Evolutionary conservation across 2,888 invertebrate species (phyloP).

Genomic region (Tridacna gigas): DNA sequence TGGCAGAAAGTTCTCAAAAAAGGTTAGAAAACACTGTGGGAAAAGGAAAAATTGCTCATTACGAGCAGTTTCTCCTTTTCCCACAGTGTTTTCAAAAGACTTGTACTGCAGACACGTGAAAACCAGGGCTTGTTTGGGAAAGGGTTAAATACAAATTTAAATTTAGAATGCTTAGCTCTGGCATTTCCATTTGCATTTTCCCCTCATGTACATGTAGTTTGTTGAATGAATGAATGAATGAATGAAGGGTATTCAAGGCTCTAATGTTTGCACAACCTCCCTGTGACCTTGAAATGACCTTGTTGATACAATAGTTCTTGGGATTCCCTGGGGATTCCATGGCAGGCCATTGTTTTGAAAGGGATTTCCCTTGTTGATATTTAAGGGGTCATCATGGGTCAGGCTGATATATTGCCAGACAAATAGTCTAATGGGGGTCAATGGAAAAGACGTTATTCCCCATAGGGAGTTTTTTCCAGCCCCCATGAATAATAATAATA

Average conservation of each 20-base stretch:
- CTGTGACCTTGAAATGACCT: slow-evolving; percentile 22
- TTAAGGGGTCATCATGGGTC: slow-evolving; percentile 22
- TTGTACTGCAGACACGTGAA: no score
- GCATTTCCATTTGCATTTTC: no score
- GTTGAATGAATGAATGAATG: no score
- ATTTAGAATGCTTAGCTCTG: no score
- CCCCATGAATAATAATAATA: not conserved
- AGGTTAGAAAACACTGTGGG: no score
- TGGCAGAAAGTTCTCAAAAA: no score
- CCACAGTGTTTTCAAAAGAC: no score
- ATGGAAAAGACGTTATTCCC: not conserved
- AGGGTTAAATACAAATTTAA: no score
- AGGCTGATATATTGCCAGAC: slow-evolving; percentile 20
- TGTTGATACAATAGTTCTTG: slow-evolving; percentile 1
- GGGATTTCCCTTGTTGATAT: slow-evolving; percentile 29
- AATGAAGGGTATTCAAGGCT: not conserved
- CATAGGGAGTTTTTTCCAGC: not conserved
- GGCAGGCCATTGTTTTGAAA: slow-evolving; percentile 25
- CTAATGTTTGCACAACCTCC: not conserved
- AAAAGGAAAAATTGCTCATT: no score
- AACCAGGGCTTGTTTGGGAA: no score
- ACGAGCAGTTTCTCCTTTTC: no score
- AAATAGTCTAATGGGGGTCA: slow-evolving; percentile 23
- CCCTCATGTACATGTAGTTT: no score
- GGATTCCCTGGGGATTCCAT: slow-evolving; percentile 17